Base-by-base conservation (phyloP, 37 sponge, comb jelly and placozoan species). In the Halisarca cf. caerulea region DNA sequence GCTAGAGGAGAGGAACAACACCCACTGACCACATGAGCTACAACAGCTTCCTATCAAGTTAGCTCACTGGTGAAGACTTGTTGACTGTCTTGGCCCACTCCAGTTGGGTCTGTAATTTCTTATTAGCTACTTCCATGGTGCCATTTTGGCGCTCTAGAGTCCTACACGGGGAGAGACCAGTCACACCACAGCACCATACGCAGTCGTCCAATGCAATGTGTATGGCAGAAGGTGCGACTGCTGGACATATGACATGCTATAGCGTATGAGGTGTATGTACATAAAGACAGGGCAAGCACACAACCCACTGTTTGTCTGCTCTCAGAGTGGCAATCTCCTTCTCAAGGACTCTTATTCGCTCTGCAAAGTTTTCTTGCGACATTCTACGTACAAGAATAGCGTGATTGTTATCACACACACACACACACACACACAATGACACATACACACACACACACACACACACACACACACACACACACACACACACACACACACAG, bases 51-150 rank as follows among this genome's bases (percentile, higher is more conserved):
- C n/a, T n/a, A n/a, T n/a, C n/a, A n/a, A n/a, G n/a, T n/a, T n/a
- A 47, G 11, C 51, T 47, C 51, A 47, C 51, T 14, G 51, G 51
- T 14, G 51, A 11, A 47, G 51, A 47, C 7, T 38, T 37, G 45
- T 44, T 36, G 41, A 74, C 45, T 3, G 77, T 18, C 7, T 9
- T 41, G 77, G 77, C 77, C 77, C 77, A 74, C 21, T 74, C 77
- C 77, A 74, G 44, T 44, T 74, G 77, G 21, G 77, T 25, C 25
- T 40, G 32, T 1, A 74, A 44, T 9, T 38, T 74, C 7, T 38
- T 74, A 14, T 74, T 74, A 44, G 77, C 36, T 23, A 37, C 41
- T 1, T 74, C 77, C 77, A 74, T n/a, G 17, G 42, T 44, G 36
- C 41, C 77, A 6, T n/a, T 41, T 37, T 38, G 42, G 18, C 77